Percentiles rank a stretch among this genome's conserved stretches.
Conservation (phyloP, 2,797 vertebrate species). For the Hafferia zeledoni region DNA sequence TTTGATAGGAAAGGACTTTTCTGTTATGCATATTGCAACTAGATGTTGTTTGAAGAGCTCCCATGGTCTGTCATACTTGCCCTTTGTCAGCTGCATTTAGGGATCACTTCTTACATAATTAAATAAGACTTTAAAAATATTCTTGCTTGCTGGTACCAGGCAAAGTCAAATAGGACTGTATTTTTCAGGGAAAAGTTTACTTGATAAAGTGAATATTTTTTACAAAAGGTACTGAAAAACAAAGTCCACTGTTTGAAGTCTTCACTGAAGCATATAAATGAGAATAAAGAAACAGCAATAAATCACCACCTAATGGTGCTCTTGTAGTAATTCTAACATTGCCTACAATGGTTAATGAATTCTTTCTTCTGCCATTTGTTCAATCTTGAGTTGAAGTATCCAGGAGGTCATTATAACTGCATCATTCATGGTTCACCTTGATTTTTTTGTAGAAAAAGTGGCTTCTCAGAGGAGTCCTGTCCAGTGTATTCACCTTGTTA, state of each 20-base stretch:
- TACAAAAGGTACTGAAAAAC: neutral
- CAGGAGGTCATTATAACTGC: neutral
- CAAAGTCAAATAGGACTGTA: neutral
- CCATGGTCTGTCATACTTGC: neutral
- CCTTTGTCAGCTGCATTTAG: neutral
- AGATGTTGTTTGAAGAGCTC: neutral
- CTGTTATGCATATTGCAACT: neutral
- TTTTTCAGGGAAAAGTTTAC: neutral
- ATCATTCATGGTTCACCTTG: neutral
- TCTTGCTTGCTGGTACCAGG: neutral
- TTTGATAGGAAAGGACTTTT: neutral
- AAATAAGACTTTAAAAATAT: accelerated
- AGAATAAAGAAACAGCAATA: neutral
- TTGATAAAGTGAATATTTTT: neutral
- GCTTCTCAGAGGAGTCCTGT: neutral
- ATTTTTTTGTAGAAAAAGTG: neutral
- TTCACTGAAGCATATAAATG: neutral
- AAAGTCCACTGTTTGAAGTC: neutral
- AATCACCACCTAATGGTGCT: neutral
- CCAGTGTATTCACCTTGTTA: neutral
- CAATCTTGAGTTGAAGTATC: neutral
- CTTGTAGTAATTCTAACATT: neutral
- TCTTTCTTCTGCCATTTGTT: neutral
- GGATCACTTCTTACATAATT: neutral
- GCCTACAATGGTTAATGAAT: neutral